These are phyloP conservation scores for Drosophila pectinifera DNA, from an alignment of 1,140 invertebrate species.

Conservation along the genomic window DNA sequence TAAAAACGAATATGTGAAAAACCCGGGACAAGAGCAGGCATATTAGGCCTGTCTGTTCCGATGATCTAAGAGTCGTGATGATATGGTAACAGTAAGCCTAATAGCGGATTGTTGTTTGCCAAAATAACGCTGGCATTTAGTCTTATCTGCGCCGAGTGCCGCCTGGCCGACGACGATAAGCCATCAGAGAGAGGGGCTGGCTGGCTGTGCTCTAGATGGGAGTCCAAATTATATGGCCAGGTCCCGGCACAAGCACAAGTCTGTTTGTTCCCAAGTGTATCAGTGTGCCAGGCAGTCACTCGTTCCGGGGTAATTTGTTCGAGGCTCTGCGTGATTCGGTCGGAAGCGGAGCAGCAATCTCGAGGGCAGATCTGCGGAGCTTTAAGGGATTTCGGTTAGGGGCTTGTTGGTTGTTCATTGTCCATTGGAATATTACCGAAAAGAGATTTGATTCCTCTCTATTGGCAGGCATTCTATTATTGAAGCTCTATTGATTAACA, in stretches of 20 bases:
- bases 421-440: constrained; percentile 44
- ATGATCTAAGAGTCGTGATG: constrained; percentile 24
- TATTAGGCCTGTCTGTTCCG: too few relatives aligned
- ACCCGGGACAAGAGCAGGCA: neutral
- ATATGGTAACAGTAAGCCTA: constrained; percentile 5
- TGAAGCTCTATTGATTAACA: constrained; percentile 55
- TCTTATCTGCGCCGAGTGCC: constrained; percentile 34
- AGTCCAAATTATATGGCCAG: constrained; percentile 43
- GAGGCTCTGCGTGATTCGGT: constrained; percentile 38
- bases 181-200: constrained; percentile 27
- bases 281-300: constrained; percentile 33
- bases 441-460: constrained; percentile 21
- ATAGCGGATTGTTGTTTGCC: constrained; percentile 23
- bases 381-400: constrained; percentile 23
- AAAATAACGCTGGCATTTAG: constrained; percentile 30
- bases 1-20: constrained; percentile 25
- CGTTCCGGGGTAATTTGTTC: constrained; percentile 41
- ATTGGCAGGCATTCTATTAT: constrained; percentile 47
- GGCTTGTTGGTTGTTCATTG: constrained; percentile 23
- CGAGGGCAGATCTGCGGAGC: constrained; percentile 18
- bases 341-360: constrained; percentile 14
- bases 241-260: constrained; percentile 15
- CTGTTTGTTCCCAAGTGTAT: constrained; percentile 25
- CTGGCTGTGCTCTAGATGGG: constrained; percentile 33
- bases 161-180: constrained; percentile 26